phyloP scores from a whole-genome alignment of 2,888 invertebrate genomes.

The Eucera pruinosa region DNA sequence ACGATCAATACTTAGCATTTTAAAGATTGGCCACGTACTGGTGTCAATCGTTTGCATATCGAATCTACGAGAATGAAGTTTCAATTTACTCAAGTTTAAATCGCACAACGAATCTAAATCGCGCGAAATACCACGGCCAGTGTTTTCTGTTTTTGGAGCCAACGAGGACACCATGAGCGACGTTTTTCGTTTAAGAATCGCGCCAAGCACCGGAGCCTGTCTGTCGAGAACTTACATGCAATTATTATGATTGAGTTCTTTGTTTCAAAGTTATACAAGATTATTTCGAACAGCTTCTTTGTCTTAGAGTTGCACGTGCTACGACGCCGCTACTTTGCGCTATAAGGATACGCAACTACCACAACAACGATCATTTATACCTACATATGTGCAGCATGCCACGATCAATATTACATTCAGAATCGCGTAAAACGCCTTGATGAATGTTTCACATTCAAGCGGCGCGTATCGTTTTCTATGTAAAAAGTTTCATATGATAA shows the following conservation, averaged over 20 bases:
- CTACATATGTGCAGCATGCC: neutral
- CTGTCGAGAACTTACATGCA: neutral
- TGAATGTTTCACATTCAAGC: neutral
- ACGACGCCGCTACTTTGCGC: neutral
- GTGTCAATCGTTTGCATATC: constrained; percentile 11
- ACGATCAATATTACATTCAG: constrained; percentile 26
- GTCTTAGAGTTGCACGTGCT: constrained; percentile 14
- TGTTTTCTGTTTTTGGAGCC: neutral
- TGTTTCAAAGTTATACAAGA: neutral
- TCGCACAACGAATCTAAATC: neutral
- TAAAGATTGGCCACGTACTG: constrained; percentile 8
- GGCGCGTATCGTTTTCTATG: neutral
- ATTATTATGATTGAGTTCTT: neutral
- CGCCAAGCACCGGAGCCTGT: neutral
- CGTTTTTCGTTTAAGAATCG: neutral
- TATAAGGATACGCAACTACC: neutral
- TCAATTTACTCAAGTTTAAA: neutral
- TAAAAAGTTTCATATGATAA: neutral
- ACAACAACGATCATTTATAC: constrained; percentile 32
- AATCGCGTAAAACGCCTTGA: constrained; percentile 22
- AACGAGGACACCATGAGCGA: neutral
- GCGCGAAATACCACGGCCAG: neutral
- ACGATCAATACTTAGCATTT: constrained; percentile 52
- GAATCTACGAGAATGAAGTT: neutral
- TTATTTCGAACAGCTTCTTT: neutral